Conservation (phyloP, 2,888 invertebrate species). For the Xestia xanthographa region DNA sequence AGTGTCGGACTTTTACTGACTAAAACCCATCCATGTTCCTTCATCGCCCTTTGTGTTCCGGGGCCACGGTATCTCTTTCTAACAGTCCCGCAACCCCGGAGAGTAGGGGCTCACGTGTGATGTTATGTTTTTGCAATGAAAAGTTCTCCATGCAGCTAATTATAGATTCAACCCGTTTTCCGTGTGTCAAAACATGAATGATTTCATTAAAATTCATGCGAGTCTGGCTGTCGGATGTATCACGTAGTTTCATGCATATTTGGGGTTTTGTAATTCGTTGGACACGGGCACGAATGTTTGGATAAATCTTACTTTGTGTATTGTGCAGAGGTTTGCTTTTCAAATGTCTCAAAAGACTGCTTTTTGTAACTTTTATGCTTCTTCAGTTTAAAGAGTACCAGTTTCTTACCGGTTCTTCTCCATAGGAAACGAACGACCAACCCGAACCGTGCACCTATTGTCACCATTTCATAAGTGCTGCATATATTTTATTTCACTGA, state of each 20-base stretch:
- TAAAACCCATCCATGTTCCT: too few species aligned
- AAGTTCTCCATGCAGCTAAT: conserved; percentile 7
- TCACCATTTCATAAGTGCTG: too few species aligned
- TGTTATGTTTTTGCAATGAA: background rate
- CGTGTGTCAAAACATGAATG: background rate
- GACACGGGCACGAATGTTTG: background rate
- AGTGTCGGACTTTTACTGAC: too few species aligned
- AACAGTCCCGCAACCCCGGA: too few species aligned
- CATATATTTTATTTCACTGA: too few species aligned
- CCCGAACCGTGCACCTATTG: too few species aligned
- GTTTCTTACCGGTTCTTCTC: too few species aligned
- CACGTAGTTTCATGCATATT: conserved; percentile 5
- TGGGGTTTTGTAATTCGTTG: background rate
- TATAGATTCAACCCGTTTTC: background rate
- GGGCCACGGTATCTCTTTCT: too few species aligned
- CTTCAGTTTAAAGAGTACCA: background rate
- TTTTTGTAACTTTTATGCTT: background rate
- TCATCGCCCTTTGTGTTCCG: too few species aligned
- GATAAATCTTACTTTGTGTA: background rate
- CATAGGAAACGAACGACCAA: too few species aligned
- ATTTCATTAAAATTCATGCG: conserved; percentile 1
- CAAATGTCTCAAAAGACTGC: background rate
- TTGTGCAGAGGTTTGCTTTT: background rate
- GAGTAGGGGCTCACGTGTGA: too few species aligned
- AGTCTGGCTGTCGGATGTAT: background rate